These are phyloP conservation scores for Watsonalla cultraria DNA, from an alignment of 2,888 invertebrate species.

Conservation along the genomic window DNA sequence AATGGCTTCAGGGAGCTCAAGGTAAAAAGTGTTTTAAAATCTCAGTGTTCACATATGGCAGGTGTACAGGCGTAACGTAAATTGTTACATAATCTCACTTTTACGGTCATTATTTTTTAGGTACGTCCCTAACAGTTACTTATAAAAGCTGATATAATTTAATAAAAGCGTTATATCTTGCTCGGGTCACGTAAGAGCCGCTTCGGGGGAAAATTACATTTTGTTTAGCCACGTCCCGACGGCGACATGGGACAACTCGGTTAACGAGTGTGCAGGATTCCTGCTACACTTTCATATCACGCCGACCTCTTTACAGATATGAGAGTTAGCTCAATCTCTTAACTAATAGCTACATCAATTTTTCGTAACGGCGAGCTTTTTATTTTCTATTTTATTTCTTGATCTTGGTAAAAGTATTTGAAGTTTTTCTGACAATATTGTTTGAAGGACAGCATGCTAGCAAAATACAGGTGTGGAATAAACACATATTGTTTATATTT, in stretches of 20 bases:
- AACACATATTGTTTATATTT: no score
- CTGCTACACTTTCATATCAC: conserved; percentile 66
- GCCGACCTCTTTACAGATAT: conserved; percentile 51
- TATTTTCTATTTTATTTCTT: not conserved
- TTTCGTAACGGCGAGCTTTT: not conserved
- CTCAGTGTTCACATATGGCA: conserved; percentile 24
- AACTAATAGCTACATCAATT: not conserved
- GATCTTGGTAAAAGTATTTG: not conserved
- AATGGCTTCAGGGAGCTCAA: conserved; percentile 28
- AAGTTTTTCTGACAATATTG: no score
- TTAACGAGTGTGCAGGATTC: conserved; percentile 72
- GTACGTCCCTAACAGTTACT: conserved; percentile 58
- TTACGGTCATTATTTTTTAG: conserved; percentile 52
- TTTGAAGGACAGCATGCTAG: no score
- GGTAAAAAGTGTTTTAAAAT: conserved; percentile 33
- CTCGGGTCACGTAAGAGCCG: conserved; percentile 75
- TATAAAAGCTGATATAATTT: conserved; percentile 73
- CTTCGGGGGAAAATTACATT: conserved; percentile 75
- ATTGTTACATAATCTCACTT: conserved; percentile 42
- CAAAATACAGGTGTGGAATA: no score
- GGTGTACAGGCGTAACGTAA: conserved; percentile 19
- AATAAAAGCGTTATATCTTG: conserved; percentile 75
- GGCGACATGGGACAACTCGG: conserved; percentile 70
- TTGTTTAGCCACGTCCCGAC: conserved; percentile 70
- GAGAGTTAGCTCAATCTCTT: conserved; percentile 10